Percentiles rank a stretch among this genome's conserved stretches.
Evolutionary conservation across 23 tunicate genomes (phyloP).

Genomic region (Ciona savignyi): DNA sequence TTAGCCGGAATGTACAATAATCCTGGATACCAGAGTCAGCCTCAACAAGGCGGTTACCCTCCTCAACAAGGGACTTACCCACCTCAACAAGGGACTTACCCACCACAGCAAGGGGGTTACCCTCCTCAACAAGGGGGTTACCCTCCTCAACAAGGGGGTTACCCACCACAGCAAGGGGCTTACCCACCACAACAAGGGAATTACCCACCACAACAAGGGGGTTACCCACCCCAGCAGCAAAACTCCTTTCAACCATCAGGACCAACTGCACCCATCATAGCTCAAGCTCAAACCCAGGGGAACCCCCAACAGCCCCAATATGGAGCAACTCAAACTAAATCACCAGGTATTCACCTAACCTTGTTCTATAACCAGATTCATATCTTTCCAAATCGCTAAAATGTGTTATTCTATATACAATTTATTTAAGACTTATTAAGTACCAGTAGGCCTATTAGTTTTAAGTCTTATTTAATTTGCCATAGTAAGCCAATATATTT

Average conservation of each 20-base stretch:
- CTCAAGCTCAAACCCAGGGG: not conserved
- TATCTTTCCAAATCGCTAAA: no score
- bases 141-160: not conserved
- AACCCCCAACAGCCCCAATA: not conserved
- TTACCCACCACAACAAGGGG: slow-evolving; percentile 2
- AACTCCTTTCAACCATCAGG: not conserved
- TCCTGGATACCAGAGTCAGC: not conserved
- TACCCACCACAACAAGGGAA: not conserved
- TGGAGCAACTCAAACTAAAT: not conserved
- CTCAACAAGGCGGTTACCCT: not conserved
- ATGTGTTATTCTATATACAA: no score
- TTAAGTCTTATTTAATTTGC: no score
- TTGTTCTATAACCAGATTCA: no score
- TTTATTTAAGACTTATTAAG: no score
- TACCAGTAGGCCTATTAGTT: no score
- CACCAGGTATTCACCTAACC: no score
- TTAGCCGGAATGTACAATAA: no score
- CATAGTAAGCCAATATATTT: no score
- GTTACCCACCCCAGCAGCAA: not conserved
- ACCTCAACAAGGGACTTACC: not conserved
- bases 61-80: not conserved
- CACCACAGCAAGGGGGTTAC: slow-evolving; percentile 1
- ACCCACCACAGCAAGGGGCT: not conserved
- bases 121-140: not conserved
- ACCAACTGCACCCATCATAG: not conserved